Conservation (phyloP, 2,797 vertebrate species). For the Tragopan temminckii region DNA sequence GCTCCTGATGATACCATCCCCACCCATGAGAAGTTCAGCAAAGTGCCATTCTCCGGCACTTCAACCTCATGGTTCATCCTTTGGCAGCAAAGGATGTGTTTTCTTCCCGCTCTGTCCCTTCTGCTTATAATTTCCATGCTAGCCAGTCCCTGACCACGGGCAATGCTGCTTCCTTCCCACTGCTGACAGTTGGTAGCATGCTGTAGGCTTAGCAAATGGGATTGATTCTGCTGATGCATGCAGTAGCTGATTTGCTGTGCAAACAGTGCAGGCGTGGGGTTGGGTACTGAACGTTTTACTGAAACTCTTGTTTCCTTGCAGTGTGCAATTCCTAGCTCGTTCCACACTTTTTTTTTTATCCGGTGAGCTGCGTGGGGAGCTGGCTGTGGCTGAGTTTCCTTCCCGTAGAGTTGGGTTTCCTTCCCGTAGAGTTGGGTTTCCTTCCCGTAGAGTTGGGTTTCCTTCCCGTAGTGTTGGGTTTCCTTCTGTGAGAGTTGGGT, state of each 20-base stretch:
- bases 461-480: too few relatives aligned
- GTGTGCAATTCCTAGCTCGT: fast-evolving
- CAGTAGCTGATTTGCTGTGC: background rate
- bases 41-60: fast-evolving
- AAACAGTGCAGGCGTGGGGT: fast-evolving
- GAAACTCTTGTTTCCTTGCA: background rate
- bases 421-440: too few relatives aligned
- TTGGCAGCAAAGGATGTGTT: background rate
- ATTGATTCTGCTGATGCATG: background rate
- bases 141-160: background rate
- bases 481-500: too few relatives aligned
- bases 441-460: too few relatives aligned
- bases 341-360: background rate
- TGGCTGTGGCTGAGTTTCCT: background rate
- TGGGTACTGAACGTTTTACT: fast-evolving
- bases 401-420: background rate
- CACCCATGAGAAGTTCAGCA: background rate
- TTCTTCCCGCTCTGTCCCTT: background rate
- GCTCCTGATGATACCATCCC: background rate
- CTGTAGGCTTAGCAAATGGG: fast-evolving
- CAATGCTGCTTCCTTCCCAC: background rate
- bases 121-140: background rate
- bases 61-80: background rate
- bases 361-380: background rate
- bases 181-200: background rate